These are phyloP conservation scores for Menidia menidia DNA, from an alignment of 2,797 vertebrate species.

Conservation along the genomic window DNA sequence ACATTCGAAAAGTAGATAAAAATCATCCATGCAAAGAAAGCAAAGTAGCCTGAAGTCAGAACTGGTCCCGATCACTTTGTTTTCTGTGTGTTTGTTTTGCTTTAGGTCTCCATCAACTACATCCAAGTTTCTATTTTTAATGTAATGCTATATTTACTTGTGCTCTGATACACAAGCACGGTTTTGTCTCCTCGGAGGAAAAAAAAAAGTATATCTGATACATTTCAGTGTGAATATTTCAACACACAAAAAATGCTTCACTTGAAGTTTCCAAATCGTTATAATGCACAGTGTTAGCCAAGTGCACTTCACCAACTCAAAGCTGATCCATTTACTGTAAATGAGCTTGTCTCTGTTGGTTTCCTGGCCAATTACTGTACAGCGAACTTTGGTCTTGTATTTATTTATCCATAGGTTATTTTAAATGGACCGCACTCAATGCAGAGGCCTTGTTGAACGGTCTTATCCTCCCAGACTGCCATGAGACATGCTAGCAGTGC, in stretches of 20 bases:
- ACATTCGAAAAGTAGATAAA: conserved; percentile 36
- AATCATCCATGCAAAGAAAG: conserved; percentile 14
- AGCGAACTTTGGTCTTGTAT: conserved; percentile 77
- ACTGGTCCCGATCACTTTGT: conserved; percentile 30
- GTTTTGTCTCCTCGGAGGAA: conserved; percentile 51
- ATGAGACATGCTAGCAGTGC: conserved; percentile 69
- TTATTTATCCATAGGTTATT: conserved; percentile 83
- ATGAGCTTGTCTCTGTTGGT: conserved; percentile 83
- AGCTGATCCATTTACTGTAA: conserved; percentile 83
- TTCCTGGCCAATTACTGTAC: conserved; percentile 83
- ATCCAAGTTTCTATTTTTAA: conserved; percentile 67
- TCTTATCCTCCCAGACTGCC: conserved; percentile 69
- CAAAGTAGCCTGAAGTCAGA: conserved; percentile 34
- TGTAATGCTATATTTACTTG: conserved; percentile 56
- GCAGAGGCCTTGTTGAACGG: conserved; percentile 74
- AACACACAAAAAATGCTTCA: conserved; percentile 57
- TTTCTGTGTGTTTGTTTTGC: conserved; percentile 8
- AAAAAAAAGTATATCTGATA: conserved; percentile 36
- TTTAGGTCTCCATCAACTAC: conserved; percentile 50
- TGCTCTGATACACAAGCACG: conserved; percentile 39
- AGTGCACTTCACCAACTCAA: conserved; percentile 78
- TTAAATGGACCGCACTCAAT: conserved; percentile 81
- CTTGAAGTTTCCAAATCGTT: conserved; percentile 79
- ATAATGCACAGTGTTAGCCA: conserved; percentile 70
- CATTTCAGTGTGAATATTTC: conserved; percentile 58